Conservation (phyloP, 2,888 invertebrate genomes). For the Meta bourneti region DNA sequence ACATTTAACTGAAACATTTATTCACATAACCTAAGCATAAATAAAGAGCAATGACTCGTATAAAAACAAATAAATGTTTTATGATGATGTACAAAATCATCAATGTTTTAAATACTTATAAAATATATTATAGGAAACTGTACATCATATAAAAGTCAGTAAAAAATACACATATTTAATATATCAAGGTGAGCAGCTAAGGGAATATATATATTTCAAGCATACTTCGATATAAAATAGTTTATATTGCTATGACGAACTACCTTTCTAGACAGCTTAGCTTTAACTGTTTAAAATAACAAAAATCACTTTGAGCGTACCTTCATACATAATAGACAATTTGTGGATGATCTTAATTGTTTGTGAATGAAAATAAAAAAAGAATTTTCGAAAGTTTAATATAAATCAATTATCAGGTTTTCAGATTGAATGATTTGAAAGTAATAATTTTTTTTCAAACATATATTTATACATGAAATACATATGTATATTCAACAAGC, state of each 20-base stretch:
- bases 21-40: background rate
- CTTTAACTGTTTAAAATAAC: background rate
- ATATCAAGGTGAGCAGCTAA: conserved; percentile 22
- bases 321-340: background rate
- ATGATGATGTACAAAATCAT: conserved; percentile 12
- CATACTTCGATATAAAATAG: background rate
- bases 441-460: too few species aligned
- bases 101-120: conserved; percentile 21
- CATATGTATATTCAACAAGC: background rate
- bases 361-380: too few species aligned
- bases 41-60: conserved; percentile 5
- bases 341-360: background rate
- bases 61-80: conserved; percentile 18
- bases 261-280: background rate
- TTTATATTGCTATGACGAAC: background rate
- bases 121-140: conserved; percentile 40
- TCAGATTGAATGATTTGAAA: background rate
- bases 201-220: conserved; percentile 6
- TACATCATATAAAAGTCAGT: conserved; percentile 32
- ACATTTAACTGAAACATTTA: background rate
- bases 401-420: too few species aligned
- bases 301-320: background rate
- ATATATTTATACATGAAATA: too few species aligned
- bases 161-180: conserved; percentile 26
- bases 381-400: too few species aligned